A percentile compares a stretch with the other conserved stretches of the same genome.
Conservation (phyloP, 2,797 vertebrate species). For the Apogon talboti region DNA sequence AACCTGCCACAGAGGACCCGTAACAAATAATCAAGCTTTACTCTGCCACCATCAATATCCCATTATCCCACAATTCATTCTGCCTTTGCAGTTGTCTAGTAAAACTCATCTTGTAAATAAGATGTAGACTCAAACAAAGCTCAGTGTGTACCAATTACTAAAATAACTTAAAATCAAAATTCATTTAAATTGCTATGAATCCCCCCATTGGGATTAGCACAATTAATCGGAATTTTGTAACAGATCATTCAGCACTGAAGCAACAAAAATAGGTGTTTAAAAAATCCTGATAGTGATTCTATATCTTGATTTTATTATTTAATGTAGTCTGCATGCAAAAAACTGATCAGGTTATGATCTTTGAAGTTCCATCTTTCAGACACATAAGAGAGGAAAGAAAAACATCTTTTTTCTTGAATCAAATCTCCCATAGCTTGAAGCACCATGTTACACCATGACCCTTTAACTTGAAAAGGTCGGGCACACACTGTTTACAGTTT, state of each 20-base stretch:
- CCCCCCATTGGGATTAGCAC: background rate
- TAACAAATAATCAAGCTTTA: conserved; percentile 30
- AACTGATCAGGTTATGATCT: background rate
- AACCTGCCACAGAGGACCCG: conserved; percentile 29
- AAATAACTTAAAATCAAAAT: background rate
- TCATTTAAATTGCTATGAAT: background rate
- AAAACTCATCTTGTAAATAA: conserved; percentile 20
- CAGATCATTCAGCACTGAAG: background rate
- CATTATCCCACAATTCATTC: conserved; percentile 53
- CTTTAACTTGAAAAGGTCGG: conserved; percentile 48
- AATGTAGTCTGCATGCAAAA: background rate
- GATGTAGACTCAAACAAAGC: background rate
- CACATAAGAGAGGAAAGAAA: background rate
- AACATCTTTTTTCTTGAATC: conserved; percentile 3
- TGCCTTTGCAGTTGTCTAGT: conserved; percentile 17
- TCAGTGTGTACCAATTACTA: background rate
- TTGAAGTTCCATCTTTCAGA: background rate
- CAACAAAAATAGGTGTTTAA: background rate
- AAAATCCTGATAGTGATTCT: no score
- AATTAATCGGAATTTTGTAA: no score
- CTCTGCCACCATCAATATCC: conserved; percentile 42
- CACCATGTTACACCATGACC: background rate
- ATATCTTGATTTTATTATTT: background rate
- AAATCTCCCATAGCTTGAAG: conserved; percentile 21
- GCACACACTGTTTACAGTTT: conserved; percentile 15